Evolutionary conservation across 2,888 invertebrate genomes (phyloP), one percentile per base, ranked within the genome.

Genomic region (Macaria liturata): DNA sequence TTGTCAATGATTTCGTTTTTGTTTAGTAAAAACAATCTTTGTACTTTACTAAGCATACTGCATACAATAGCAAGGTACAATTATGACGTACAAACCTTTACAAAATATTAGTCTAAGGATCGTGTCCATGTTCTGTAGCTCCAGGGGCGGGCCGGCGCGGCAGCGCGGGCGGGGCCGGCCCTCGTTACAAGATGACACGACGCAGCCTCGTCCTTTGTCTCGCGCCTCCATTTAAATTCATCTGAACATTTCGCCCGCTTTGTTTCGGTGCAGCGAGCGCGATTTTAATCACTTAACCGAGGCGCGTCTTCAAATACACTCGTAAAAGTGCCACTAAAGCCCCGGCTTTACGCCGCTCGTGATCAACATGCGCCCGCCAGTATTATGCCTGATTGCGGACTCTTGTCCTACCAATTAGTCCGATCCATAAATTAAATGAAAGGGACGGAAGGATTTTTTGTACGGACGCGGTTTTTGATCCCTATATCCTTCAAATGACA

Each of bases 241-340:
- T 86, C 86, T 78, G 78, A 76, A 83, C 83, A 78, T 80, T 84
- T 76, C 79, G 72, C 72, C 70, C 70, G 71, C 84, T 86, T 86
- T 88, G 86, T 88, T 74, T 74, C 71, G 64, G 69, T 69, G 80
- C 83, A 75, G 76, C 75, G 73, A 75, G 75, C 80, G 78, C 82
- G 81, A 83, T 83, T 86, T 86, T 88, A 88, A 89, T 90, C 88
- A 89, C 88, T 88, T 85, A 88, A 83, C 75, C 75, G 76, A 75
- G 78, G 73, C 83, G 54, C 61, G 69, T 78, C 78, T 78, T 78
- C 72, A 73, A 78, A 76, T 75, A 78, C 73, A 78, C 74, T 77
- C 78, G 76, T 80, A 78, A 80, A 80, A 78, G 65, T 73, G 67
- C 69, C 68, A 73, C 75, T 80, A 78, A 81, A 81, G 71, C 70